Conservation (phyloP, 2,888 invertebrate genomes). For the Trissolcus brochymenae region DNA sequence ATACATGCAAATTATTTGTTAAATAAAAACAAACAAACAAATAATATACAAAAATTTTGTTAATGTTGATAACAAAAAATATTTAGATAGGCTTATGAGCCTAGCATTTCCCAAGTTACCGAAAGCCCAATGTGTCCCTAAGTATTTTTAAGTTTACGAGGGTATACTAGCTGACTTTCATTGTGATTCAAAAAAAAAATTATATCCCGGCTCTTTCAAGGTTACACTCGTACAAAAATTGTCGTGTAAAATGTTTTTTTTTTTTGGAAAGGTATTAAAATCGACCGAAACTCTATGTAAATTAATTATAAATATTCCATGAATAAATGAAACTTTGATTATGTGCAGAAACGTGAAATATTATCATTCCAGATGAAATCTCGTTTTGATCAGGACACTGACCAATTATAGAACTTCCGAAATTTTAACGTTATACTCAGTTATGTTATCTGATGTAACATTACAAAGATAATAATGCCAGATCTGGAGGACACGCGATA, state of each 20-base stretch:
- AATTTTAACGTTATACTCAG: constrained; percentile 15
- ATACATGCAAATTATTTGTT: no score
- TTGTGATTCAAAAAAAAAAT: not conserved
- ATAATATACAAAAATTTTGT: no score
- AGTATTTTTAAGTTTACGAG: no score
- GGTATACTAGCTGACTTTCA: not conserved
- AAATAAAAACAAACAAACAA: no score
- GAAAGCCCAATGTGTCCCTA: no score
- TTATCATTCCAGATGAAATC: constrained; percentile 40
- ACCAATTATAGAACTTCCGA: constrained; percentile 23
- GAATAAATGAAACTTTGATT: constrained; percentile 43
- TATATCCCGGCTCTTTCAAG: not conserved
- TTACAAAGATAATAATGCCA: constrained; percentile 29
- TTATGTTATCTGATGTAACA: constrained; percentile 22
- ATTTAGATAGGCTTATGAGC: no score
- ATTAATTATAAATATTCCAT: constrained; percentile 47
- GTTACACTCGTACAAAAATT: constrained; percentile 6
- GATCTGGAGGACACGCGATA: constrained; percentile 22
- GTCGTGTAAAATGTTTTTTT: constrained; percentile 16
- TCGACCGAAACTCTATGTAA: constrained; percentile 30
- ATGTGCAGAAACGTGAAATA: constrained; percentile 43
- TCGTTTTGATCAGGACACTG: constrained; percentile 40
- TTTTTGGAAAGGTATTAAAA: constrained; percentile 20
- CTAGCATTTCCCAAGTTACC: no score
- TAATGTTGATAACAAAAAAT: no score